Evolutionary conservation across 1,140 invertebrate genomes (phyloP).

Genomic region (Cephus cinctus): DNA sequence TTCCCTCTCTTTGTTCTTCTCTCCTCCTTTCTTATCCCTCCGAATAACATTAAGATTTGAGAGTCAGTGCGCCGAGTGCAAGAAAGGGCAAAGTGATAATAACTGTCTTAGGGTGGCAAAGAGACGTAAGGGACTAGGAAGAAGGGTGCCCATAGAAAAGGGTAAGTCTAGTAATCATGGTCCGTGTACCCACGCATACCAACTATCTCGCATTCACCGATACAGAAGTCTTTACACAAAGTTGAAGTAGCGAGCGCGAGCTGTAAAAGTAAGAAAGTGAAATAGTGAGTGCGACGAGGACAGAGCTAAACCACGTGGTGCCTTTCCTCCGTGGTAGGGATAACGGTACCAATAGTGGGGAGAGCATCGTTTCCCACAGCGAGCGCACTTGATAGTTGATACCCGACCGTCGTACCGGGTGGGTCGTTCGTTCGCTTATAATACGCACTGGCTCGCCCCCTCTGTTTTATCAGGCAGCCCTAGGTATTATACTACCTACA

Average conservation of each 20-base stretch:
- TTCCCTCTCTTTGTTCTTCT: too few relatives aligned
- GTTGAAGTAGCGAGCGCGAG: conserved; percentile 2
- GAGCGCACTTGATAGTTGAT: conserved; percentile 39
- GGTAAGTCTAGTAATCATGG: too few relatives aligned
- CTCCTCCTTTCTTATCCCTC: conserved; percentile 24
- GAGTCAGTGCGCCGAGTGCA: conserved; percentile 30
- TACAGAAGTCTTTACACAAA: too few relatives aligned
- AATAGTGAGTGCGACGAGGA: conserved; percentile 1
- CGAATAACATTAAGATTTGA: conserved; percentile 39
- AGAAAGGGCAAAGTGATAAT: conserved; percentile 42
- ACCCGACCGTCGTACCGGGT: conserved; percentile 36
- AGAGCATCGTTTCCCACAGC: conserved; percentile 21
- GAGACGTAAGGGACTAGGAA: too few relatives aligned
- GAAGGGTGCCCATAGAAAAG: conserved; percentile 16
- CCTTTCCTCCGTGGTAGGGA: background rate
- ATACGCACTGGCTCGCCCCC: too few relatives aligned
- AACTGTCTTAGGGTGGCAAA: conserved; percentile 34
- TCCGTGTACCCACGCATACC: too few relatives aligned
- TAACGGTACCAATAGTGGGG: conserved; percentile 18
- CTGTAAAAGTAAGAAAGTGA: conserved; percentile 6
- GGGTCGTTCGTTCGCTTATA: conserved; percentile 23
- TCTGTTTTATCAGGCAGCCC: background rate
- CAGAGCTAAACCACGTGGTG: conserved; percentile 31
- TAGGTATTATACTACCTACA: too few relatives aligned
- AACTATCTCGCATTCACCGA: too few relatives aligned